Conservation (phyloP, 2,113 vertebrate genomes). For the Labrus mixtus region DNA sequence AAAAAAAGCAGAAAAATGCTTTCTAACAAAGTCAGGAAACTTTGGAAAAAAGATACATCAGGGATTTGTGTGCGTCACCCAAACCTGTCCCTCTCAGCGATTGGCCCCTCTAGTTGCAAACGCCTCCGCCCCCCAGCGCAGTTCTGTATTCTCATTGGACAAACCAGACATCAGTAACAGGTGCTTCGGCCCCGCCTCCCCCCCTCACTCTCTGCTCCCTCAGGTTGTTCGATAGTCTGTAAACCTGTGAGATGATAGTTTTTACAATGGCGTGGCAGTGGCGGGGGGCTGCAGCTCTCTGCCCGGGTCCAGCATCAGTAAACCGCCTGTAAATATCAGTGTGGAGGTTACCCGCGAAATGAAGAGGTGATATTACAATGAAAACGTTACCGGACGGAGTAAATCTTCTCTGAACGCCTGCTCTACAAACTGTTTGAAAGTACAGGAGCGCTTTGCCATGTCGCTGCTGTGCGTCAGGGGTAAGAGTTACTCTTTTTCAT, state of each 20-base stretch:
- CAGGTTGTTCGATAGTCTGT: conserved; percentile 47
- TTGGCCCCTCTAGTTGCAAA: conserved; percentile 51
- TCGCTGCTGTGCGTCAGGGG: conserved; percentile 86
- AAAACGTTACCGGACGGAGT: conserved; percentile 16
- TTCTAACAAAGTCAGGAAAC: no score
- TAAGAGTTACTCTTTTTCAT: conserved; percentile 47
- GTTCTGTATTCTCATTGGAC: conserved; percentile 45
- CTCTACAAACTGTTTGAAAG: conserved; percentile 58
- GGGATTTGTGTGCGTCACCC: conserved; percentile 61
- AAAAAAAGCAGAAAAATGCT: no score
- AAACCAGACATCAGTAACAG: conserved; percentile 56
- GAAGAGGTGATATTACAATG: conserved; percentile 50
- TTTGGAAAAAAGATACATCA: no score
- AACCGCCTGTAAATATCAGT: conserved; percentile 17
- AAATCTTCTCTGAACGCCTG: conserved; percentile 50
- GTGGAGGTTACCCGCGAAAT: not conserved
- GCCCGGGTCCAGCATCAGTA: conserved; percentile 11
- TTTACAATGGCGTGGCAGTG: conserved; percentile 77
- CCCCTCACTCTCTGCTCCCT: conserved; percentile 22
- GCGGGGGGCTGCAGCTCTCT: conserved; percentile 46
- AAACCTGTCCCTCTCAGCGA: conserved; percentile 25
- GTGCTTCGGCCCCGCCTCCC: conserved; percentile 32
- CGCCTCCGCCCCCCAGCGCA: conserved; percentile 31
- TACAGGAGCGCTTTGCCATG: conserved; percentile 75
- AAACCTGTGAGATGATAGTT: conserved; percentile 56